Base-by-base conservation (phyloP, 2,113 vertebrate genomes). In the Cairina moschata region DNA sequence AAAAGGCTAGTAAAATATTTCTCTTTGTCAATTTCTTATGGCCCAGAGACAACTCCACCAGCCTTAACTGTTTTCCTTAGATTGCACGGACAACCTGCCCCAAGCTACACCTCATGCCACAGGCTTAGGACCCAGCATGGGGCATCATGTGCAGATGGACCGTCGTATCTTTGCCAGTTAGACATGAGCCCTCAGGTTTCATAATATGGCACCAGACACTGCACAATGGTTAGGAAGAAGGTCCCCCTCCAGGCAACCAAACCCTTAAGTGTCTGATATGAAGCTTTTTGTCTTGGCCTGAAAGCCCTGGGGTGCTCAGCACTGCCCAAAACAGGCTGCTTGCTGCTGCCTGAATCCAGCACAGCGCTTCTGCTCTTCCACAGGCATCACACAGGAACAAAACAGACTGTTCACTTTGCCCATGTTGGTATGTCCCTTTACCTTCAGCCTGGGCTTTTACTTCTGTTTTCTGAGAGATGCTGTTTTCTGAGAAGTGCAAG, bases 371-470 rank as follows among this genome's bases (percentile, higher is more conserved):
- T 86, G 66, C 42, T 42, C 25, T 63, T 73, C 34, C 54, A 36
- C 82, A 73, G 82, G 46, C 23, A 9, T 16, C 65, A 44, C 2
- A 1, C 11, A 0, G 2, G n/a, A 17, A 80, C 17, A 40, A 62
- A 67, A 68, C 78, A 32, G 13, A 17, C 50, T 32, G 25, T 76
- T 83, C 9, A 9, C 6, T 69, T 66, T 66, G 38, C 28, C 36
- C 29, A 17, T 1, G 0, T 17, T 0, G 0, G 34, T 42, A 59
- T 56, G 42, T n/a, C 18, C 1, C 20, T 75, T 79, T 55, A 26
- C 13, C 59, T 38, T 85, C n/a, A 3, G 10, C 23, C 42, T 46
- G 26, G 13, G 17, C 6, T 0, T 2, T 54, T 59, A 85, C 65
- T 90, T 87, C 69, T 87, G 9, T 66, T 91, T 83, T 76, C 42